Base-by-base conservation (phyloP, 1,140 invertebrate genomes). In the Leptinotarsa texana region DNA sequence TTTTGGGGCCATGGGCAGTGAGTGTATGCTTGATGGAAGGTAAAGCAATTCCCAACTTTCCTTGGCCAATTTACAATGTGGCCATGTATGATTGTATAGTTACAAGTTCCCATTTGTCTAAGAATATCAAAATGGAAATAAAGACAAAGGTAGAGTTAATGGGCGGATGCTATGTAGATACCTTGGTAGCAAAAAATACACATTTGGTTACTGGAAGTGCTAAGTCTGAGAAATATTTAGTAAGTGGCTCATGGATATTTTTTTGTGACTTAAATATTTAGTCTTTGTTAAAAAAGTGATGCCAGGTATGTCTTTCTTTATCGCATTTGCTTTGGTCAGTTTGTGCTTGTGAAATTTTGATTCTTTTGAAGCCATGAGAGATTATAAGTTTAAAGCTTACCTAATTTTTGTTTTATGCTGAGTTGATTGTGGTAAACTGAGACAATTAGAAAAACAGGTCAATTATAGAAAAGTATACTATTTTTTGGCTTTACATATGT, bases 1-100 rank as follows among this genome's bases (percentile, higher is more conserved):
- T 96, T 72, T 84, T 95, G 73, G 94, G 95, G 1, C 93, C 95
- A 13, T 88, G 89, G 51, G 96, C 94, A 82, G 83, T 96, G n/a
- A 85, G 93, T 13, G 88, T 90, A 69, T 96, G 93, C 81, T 85
- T 96, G 63, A 87, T 89, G 18, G 89, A 91, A 80, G 89, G 89
- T 18, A 87, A 90, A 78, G 86, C 92, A n/a, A 91, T 97, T 73
- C 95, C 95, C 0, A 88, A 91, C 75, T 91, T 90, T 18, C 88
- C 87, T 2, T 90, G 89, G 79, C 94, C 95, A n/a, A 88, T 96
- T 13, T 94, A 90, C 80, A 94, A 92, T 27, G 89, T 93, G 51
- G 92, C 93, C 1, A 96, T 97, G 95, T 89, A 91, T 79, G 90
- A 90, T 69, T 82, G 95, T 3, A 86, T 92, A 8, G 86, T 96